These are phyloP conservation scores for Lapara coniferarum DNA, from an alignment of 2,888 invertebrate genomes.

Conservation along the genomic window DNA sequence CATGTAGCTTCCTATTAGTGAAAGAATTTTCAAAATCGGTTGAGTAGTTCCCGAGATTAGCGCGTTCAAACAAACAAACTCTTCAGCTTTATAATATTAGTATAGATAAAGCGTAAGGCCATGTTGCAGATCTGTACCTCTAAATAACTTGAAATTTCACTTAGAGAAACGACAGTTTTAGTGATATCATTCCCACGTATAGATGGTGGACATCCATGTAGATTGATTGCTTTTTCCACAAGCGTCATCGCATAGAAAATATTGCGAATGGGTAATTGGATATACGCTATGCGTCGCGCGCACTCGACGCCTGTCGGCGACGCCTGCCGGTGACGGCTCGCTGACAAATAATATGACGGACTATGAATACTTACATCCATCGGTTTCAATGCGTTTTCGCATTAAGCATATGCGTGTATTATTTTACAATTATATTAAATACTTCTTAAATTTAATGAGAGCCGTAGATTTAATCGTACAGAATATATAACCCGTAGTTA, in stretches of 20 bases:
- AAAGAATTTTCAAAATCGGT: no score
- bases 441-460: background rate
- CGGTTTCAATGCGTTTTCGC: conserved; percentile 66
- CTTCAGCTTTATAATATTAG: no score
- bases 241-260: conserved; percentile 78
- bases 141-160: background rate
- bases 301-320: conserved; percentile 60
- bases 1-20: no score
- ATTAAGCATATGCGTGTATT: conserved; percentile 41
- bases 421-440: conserved; percentile 39
- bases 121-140: no score
- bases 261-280: conserved; percentile 81
- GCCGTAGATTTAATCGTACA: no score
- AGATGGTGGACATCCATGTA: conserved; percentile 30
- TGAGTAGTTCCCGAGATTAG: no score
- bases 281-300: conserved; percentile 67
- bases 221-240: conserved; percentile 74
- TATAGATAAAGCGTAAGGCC: no score
- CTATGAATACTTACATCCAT: conserved; percentile 61
- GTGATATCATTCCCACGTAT: conserved; percentile 4
- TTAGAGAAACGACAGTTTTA: conserved; percentile 11
- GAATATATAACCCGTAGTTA: background rate
- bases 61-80: no score
- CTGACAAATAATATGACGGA: conserved; percentile 80
- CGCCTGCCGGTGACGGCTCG: conserved; percentile 71